Base-by-base conservation (phyloP, 2,797 vertebrate genomes). In the Xyrichtys novacula region DNA sequence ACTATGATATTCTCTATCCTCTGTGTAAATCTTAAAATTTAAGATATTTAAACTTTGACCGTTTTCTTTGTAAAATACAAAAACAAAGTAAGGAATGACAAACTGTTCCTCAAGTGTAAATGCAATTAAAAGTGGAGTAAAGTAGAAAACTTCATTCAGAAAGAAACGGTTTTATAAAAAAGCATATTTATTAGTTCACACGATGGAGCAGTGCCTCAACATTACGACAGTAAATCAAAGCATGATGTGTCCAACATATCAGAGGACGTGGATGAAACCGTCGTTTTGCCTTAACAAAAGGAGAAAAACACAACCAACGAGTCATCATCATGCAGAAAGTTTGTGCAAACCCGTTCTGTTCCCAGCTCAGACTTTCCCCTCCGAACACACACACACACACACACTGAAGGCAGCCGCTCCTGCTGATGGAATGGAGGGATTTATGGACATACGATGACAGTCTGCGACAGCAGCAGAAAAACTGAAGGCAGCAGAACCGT, bases 121-220 rank as follows among this genome's bases (percentile, higher is more conserved):
- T n/a, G n/a, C 31, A 32, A 3, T 7, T 32, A 8, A 3, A 32
- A n/a, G n/a, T 32, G 31, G 3, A 8, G 11, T 32, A 4, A 9
- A 32, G 7, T 32, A 53, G 3, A 9, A 12, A 36, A 15, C 2
- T 12, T 2, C 14, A 36, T 36, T n/a, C n/a, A n/a, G n/a, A 28
- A 52, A 65, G n/a, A 76, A n/a, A 23, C 3, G 3, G 11, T 60
- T 78, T 83, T 67, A 64, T 79, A 86, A 85, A 88, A 84, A 85
- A 83, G 74, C 70, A 80, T 74, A 82, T 93, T 93, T 90, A 91
- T 91, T 90, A 85, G 84, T 87, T 89, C 78, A 89, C 85, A 85
- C 74, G 87, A 81, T 34, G 76, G 76, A 89, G 78, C 76, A 83
- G 82, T 78, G 89, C 78, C 80, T 87, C 73, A 65, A 79, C 70